phyloP scores from a whole-genome alignment of 2,113 vertebrate species.

The Centropus bengalensis region DNA sequence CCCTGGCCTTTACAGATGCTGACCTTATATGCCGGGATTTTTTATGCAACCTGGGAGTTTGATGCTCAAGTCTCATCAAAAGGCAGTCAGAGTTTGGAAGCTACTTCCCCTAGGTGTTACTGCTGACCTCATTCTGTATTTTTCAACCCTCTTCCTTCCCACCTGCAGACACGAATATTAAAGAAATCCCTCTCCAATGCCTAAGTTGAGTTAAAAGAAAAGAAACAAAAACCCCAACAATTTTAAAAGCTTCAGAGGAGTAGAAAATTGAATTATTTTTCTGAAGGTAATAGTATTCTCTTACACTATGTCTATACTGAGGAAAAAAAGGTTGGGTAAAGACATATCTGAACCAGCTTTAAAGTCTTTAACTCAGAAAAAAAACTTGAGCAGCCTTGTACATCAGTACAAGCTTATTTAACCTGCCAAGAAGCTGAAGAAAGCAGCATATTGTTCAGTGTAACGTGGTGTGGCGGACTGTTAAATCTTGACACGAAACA shows the following conservation, averaged over 20 bases:
- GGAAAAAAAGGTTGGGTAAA: not conserved
- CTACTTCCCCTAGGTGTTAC: not conserved
- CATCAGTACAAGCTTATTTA: slow-evolving; percentile 19
- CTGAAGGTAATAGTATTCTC: not conserved
- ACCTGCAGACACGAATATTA: not conserved
- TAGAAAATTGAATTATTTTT: not conserved
- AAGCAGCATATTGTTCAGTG: slow-evolving; percentile 42
- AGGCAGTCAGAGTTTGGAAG: not conserved
- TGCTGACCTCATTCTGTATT: not conserved
- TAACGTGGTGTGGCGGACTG: slow-evolving; percentile 30
- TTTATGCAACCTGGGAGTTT: not conserved
- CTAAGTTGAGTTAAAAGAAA: not conserved
- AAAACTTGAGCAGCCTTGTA: not conserved
- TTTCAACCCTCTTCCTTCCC: not conserved
- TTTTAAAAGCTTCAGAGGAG: not conserved
- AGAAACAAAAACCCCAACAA: not conserved
- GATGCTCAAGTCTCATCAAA: not conserved
- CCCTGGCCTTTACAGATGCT: not conserved
- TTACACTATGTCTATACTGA: not conserved
- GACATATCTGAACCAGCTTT: not conserved
- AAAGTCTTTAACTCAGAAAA: not conserved
- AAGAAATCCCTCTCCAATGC: not conserved
- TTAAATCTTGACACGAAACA: slow-evolving; percentile 49
- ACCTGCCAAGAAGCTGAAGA: slow-evolving; percentile 40
- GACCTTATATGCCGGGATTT: not conserved